Evolutionary conservation across 2,113 vertebrate species (phyloP), one percentile per base, ranked within the genome.

Genomic region (Syrrhaptes paradoxus): DNA sequence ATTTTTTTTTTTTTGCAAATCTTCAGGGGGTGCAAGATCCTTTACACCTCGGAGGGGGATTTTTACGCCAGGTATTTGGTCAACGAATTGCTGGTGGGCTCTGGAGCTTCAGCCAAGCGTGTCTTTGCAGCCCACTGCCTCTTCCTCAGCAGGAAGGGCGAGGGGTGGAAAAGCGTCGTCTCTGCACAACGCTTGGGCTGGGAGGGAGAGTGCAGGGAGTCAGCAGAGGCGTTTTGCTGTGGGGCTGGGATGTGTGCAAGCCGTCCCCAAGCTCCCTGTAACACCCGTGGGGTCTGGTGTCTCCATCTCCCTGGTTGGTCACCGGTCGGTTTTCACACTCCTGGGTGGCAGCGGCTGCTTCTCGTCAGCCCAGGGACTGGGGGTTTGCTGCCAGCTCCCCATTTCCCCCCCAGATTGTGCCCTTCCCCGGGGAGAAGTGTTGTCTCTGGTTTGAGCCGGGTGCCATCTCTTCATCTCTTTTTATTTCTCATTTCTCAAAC

Each of bases 101-200:
- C 31, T 5, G 55, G 54, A 22, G 54, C 22, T n/a, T 9, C 17
- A 4, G 36, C 15, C 1, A 46, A 51, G 36, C 57, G 14, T 3
- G 46, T 24, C 66, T 24, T 18, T 3, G 15, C 66, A 7, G 15
- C 55, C 55, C 54, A 2, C 31, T 34, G 15, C 55, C 36, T 25
- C 78, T n/a, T 26, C 5, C 0, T 7, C 8, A 7, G 31, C 0
- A 46, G 11, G 54, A 18, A 11, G 46, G 15, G 29, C 21, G 45
- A 15, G 18, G 13, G 28, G 36, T 14, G 57, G 54, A 9, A 21
- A 17, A 29, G 22, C 24, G 3, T 11, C 24, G 9, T 29, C 66
- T 43, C 46, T 4, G 26, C 12, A 11, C 19, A 2, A 8, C 68
- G 41, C 51, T 18, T 2, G 13, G 52, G 29, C 54, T 8, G n/a